A percentile compares a stretch with the other conserved stretches of the same genome.
Evolutionary conservation across 2,888 invertebrate genomes (phyloP).

Genomic region (Phortica magna): DNA sequence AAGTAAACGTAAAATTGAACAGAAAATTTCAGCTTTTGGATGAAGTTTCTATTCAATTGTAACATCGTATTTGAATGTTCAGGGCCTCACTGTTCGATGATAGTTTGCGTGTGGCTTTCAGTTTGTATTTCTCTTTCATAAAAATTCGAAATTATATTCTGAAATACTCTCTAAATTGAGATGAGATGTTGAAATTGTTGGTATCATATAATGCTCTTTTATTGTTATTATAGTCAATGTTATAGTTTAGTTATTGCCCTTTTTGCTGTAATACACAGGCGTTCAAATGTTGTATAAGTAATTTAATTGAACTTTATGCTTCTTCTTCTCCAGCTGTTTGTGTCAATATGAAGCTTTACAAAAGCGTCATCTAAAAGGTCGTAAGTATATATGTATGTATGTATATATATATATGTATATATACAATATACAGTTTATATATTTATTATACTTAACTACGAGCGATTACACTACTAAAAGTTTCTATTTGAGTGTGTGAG

Average conservation of each 20-base stretch:
- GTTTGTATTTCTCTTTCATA: conserved; percentile 1
- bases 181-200: conserved; percentile 49
- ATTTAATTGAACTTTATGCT: background rate
- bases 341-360: conserved; percentile 45
- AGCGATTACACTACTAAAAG: background rate
- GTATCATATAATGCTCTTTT: conserved; percentile 33
- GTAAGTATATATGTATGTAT: conserved; percentile 44
- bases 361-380: conserved; percentile 11
- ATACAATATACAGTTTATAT: background rate
- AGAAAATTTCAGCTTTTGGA: too few species aligned
- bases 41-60: too few species aligned
- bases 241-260: conserved; percentile 28
- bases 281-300: background rate
- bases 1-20: too few species aligned
- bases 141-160: background rate
- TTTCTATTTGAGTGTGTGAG: background rate
- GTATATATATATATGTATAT: conserved; percentile 48
- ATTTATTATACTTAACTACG: background rate
- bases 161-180: background rate
- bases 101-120: background rate
- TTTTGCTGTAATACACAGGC: background rate
- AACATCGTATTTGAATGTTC: too few species aligned
- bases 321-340: conserved; percentile 5
- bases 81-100: too few species aligned
- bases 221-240: conserved; percentile 7